Evolutionary conservation across 2,797 vertebrate genomes (phyloP), one percentile per base, ranked within the genome.

Genomic region (Perodicticus potto): DNA sequence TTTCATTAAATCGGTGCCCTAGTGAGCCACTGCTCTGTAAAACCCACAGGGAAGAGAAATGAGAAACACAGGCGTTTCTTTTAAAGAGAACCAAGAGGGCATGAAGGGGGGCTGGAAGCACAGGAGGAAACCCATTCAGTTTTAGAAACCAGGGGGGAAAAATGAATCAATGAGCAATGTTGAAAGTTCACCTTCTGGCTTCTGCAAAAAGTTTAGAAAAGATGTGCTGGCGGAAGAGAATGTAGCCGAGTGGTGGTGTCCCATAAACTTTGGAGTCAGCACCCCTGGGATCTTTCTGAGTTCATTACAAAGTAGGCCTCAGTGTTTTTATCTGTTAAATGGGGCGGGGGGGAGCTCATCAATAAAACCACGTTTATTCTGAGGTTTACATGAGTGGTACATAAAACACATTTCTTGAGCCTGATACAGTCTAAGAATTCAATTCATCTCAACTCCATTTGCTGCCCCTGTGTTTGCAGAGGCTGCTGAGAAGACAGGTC

Each of bases 1-100:
- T 92, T 97, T 97, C 94, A 96, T 96, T 96, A 97, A 95, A 94
- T 76, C 0, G 94, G 70, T 96, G 89, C 95, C 95, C 96, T 27
- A 93, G 95, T 88, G 95, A 96, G 89, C 77, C 25, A 29, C 63
- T 63, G 93, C 91, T 94, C 86, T 96, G n/a, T 82, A 65, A 78
- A 84, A 57, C 32, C 67, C 61, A 20, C 0, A 40, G 73, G 63
- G 85, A 80, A 91, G 89, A 74, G 70, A 63, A 80, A 92, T 4
- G 73, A 74, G 94, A 94, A 82, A 82, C 7, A 23, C 20, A 8
- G 85, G 65, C 25, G 5, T 65, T 63, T 94, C 93, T 94, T 95
- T 94, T 80, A 77, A 91, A 89, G 72, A 37, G 80, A 76, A 82
- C 86, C 43, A 63, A 45, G 96, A 77, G 72, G 69, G 89, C 93